Base-by-base conservation (phyloP, 2,888 invertebrate genomes). In the Theodoxus fluviatilis region DNA sequence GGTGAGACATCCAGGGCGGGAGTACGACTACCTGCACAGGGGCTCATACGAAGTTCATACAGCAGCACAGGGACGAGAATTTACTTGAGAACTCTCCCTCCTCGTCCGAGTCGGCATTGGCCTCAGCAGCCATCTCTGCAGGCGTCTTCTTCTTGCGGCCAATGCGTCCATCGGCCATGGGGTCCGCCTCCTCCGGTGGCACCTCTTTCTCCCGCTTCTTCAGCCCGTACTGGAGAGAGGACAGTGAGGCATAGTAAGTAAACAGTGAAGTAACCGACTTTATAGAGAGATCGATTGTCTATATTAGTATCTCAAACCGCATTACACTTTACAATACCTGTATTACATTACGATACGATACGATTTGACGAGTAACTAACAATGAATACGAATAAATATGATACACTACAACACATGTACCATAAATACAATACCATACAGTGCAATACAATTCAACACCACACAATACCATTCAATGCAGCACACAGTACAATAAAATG, bases 101-200 rank as follows among this genome's bases (percentile, higher is more conserved):
- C 15, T 81, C 81, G 6, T 77, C 79, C 6, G 76, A 95, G 28
- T 87, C 87, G 68, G 94, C 93, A 89, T 96, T 96, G 63, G 96
- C 97, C 88, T 98, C 98, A 61, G 95, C 93, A 72, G 98, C 98
- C 84, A 98, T 89, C 87, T 98, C 98, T 88, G 97, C 98, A 0
- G 98, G 98, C 74, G 98, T 98, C 89, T 98, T 98, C 91, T 98
- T 97, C 91, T 96, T 96, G 88, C 98, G 93, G 93, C 97, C 98
- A 84, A 98, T 90, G 38, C 87, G 78, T 0, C 85, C 85, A 4
- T 85, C 87, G 33, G 80, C 80, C 55, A 77, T 75, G 31, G 78
- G 80, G 49, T 75, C 77, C 38, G 76, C 74, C 0, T 78, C 78
- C 59, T 84, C 84, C 52, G 76, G 74, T 38, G 80, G 82, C 3